phyloP scores from a whole-genome alignment of 2,888 invertebrate species.

The Smittia sp. region DNA sequence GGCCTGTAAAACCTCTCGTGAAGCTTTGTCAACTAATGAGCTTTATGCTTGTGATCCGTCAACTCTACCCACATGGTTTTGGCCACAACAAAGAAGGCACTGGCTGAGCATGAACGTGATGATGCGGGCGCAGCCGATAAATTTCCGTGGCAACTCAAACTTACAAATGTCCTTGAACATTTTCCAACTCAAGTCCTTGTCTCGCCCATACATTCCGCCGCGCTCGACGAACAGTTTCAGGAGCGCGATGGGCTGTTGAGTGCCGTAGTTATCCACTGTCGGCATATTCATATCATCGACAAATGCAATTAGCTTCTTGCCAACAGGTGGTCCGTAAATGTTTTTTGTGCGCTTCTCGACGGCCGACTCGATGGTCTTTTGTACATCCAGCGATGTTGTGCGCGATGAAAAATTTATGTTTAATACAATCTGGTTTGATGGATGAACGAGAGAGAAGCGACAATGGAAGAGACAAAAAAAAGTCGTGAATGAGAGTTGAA shows the following conservation, averaged over 20 bases:
- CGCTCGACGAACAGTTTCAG: slow-evolving; percentile 86
- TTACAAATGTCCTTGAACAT: slow-evolving; percentile 72
- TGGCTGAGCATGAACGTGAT: too few species aligned
- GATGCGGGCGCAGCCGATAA: too few species aligned
- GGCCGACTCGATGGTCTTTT: slow-evolving; percentile 79
- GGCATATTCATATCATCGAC: slow-evolving; percentile 97
- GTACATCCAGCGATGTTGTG: slow-evolving; percentile 87
- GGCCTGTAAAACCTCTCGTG: too few species aligned
- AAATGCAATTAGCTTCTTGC: slow-evolving; percentile 84
- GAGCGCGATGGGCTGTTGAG: slow-evolving; percentile 90
- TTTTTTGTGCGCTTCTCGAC: slow-evolving; percentile 90
- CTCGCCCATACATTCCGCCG: slow-evolving; percentile 85
- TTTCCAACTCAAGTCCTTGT: slow-evolving; percentile 88
- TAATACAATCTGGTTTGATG: slow-evolving; percentile 61
- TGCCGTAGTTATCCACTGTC: slow-evolving; percentile 73
- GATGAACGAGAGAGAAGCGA: background rate
- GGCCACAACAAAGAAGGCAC: too few species aligned
- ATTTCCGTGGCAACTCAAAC: slow-evolving; percentile 44
- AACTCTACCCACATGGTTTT: too few species aligned
- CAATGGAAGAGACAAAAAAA: too few species aligned
- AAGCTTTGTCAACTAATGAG: too few species aligned
- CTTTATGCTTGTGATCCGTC: too few species aligned
- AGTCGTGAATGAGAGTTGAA: background rate
- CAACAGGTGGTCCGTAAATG: slow-evolving; percentile 83
- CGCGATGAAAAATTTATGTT: slow-evolving; percentile 89